Conservation (phyloP, 2,888 invertebrate genomes). For the Autographa pulchrina region DNA sequence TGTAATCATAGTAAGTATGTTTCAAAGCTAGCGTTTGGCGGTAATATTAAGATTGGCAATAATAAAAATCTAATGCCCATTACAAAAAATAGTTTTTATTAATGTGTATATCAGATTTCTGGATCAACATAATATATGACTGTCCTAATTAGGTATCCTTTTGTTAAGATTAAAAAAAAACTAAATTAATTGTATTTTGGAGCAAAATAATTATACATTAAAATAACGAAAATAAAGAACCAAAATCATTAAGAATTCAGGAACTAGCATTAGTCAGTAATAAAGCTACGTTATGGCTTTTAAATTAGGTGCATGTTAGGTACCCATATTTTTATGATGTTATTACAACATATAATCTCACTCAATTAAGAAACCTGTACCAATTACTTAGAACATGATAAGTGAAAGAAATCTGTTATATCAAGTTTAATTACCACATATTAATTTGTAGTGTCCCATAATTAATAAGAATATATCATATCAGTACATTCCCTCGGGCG, state of each 20-base stretch:
- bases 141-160: too few species aligned
- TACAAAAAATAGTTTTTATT: too few species aligned
- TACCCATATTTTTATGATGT: background rate
- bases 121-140: too few species aligned
- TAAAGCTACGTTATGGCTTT: background rate
- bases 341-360: background rate
- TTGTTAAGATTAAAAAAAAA: too few species aligned
- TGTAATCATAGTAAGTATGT: too few species aligned
- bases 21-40: background rate
- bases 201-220: too few species aligned
- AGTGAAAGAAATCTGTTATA: conserved; percentile 39
- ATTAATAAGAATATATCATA: conserved; percentile 47
- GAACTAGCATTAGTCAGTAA: background rate
- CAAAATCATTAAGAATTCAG: background rate
- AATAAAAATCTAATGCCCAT: too few species aligned
- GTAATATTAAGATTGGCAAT: background rate
- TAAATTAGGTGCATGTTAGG: background rate
- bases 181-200: too few species aligned
- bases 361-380: conserved; percentile 3
- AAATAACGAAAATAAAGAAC: too few species aligned
- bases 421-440: conserved; percentile 48
- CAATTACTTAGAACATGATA: conserved; percentile 4
- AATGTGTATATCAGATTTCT: too few species aligned
- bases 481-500: conserved; percentile 26
- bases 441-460: conserved; percentile 30